phyloP scores from a whole-genome alignment of 1,140 invertebrate genomes.

The Cherax quadricarinatus region DNA sequence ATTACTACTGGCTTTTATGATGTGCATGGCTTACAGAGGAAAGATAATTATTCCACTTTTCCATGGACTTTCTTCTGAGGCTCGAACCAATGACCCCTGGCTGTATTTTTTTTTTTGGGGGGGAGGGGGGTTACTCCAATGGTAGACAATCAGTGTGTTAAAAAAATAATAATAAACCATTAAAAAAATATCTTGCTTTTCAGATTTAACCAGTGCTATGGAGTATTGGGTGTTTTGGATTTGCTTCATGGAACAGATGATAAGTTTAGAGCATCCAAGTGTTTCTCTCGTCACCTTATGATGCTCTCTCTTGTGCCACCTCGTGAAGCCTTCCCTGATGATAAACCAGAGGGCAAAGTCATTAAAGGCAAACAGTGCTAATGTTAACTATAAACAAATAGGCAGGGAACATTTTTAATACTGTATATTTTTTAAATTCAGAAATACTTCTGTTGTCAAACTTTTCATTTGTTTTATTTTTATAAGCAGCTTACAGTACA shows the following conservation, averaged over 20 bases:
- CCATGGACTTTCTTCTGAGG: too few relatives aligned
- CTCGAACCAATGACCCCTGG: too few relatives aligned
- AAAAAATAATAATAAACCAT: too few relatives aligned
- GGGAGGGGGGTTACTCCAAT: too few relatives aligned
- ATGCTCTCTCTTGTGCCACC: constrained; percentile 88
- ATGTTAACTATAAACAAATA: background rate
- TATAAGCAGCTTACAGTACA: background rate
- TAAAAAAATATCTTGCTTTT: constrained; percentile 57
- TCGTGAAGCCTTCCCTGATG: constrained; percentile 84
- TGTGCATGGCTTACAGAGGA: too few relatives aligned
- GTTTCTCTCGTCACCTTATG: constrained; percentile 87
- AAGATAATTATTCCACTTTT: too few relatives aligned
- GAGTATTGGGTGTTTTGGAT: constrained; percentile 90
- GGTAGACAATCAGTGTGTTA: too few relatives aligned
- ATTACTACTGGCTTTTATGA: too few relatives aligned
- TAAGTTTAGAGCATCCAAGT: constrained; percentile 85
- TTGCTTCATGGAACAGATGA: constrained; percentile 90
- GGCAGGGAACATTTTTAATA: background rate
- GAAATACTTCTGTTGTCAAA: background rate
- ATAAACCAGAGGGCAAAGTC: constrained; percentile 75
- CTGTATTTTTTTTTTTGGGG: too few relatives aligned
- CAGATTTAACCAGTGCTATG: constrained; percentile 91
- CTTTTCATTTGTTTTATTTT: background rate
- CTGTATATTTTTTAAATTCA: background rate
- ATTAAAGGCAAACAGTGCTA: constrained; percentile 61